A percentile compares a stretch with the other conserved stretches of the same genome.
Conservation (phyloP, 1,140 invertebrate genomes). For the Rhynchophorus ferrugineus region DNA sequence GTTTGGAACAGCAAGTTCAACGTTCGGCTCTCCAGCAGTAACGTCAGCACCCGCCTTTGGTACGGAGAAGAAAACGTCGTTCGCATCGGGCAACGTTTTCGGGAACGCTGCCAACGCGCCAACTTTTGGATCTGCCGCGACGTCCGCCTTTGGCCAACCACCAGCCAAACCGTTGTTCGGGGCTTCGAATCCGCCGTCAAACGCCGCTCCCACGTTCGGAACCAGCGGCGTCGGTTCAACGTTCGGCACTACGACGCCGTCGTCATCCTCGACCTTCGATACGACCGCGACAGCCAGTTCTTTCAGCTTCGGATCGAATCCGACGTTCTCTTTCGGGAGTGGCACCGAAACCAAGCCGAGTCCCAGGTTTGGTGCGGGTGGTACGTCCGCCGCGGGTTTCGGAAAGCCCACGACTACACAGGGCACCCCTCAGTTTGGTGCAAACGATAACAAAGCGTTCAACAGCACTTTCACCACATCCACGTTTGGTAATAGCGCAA, state of each 20-base stretch:
- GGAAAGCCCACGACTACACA: background rate
- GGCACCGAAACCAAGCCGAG: background rate
- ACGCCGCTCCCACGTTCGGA: background rate
- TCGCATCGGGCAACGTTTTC: background rate
- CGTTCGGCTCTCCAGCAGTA: background rate
- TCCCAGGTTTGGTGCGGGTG: conserved; percentile 5
- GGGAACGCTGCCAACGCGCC: background rate
- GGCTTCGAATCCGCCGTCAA: too few relatives aligned
- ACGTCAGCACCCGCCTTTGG: background rate
- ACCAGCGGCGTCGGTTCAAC: too few relatives aligned
- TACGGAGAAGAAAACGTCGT: background rate
- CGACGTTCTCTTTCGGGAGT: conserved; percentile 6
- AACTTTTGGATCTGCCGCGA: background rate
- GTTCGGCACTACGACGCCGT: too few relatives aligned
- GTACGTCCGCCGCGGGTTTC: background rate
- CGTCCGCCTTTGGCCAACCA: background rate
- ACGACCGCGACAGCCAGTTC: background rate
- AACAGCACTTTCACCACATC: background rate
- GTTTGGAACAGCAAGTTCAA: background rate
- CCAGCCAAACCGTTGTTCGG: too few relatives aligned
- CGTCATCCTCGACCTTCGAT: background rate
- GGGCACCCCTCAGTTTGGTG: background rate
- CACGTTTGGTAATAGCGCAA: background rate
- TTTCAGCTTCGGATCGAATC: conserved; percentile 6
- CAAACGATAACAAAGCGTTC: background rate